These are phyloP conservation scores for Nomia melanderi DNA, from an alignment of 1,140 invertebrate genomes.

Conservation along the genomic window DNA sequence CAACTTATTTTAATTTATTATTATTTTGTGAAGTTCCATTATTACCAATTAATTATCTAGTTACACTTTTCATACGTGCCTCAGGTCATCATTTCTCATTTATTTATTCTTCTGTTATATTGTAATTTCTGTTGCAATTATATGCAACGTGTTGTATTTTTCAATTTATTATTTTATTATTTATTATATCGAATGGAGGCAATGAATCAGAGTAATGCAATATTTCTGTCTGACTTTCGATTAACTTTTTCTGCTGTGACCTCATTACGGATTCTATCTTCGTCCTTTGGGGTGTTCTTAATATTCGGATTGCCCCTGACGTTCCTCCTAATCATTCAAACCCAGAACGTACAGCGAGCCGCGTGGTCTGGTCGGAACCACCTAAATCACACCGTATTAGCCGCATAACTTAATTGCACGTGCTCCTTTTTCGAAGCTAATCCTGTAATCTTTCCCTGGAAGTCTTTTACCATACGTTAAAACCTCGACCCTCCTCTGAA, in stretches of 20 bases:
- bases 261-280: background rate
- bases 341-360: background rate
- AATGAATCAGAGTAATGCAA: too few relatives aligned
- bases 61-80: too few relatives aligned
- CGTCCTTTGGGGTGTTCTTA: background rate
- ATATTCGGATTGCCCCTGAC: background rate
- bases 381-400: background rate
- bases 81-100: too few relatives aligned
- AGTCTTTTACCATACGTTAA: background rate
- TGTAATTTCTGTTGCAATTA: too few relatives aligned
- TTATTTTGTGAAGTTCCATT: too few relatives aligned
- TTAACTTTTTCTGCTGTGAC: background rate
- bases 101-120: too few relatives aligned
- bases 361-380: background rate
- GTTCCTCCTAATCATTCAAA: background rate
- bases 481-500: background rate
- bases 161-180: too few relatives aligned
- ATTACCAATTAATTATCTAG: too few relatives aligned
- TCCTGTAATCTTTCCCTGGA: background rate
- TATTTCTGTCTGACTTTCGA: too few relatives aligned
- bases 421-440: background rate
- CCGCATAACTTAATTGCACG: slow-evolving; percentile 18
- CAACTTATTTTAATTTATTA: too few relatives aligned
- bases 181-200: too few relatives aligned
- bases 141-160: too few relatives aligned